Evolutionary conservation across 2,113 vertebrate species (phyloP).

Genomic region (Trochalopteron elliotii): DNA sequence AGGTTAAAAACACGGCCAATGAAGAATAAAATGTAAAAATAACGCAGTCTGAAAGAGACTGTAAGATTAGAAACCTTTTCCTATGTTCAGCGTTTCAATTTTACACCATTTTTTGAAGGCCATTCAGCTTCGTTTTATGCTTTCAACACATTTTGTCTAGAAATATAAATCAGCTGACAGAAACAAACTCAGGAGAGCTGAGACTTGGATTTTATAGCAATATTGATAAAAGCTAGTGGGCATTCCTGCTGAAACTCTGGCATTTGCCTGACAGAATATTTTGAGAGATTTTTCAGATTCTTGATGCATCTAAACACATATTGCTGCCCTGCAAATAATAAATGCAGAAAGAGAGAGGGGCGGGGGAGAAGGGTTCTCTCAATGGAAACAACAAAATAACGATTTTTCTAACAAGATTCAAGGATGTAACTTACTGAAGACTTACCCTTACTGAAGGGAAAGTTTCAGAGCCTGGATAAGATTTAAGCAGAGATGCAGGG

Average conservation of each 20-base stretch:
- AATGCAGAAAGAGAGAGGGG: background rate
- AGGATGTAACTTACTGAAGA: background rate
- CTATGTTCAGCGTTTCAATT: background rate
- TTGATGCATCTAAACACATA: background rate
- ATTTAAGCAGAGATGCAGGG: background rate
- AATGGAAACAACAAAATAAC: background rate
- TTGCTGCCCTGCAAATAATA: background rate
- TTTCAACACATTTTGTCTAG: constrained; percentile 16
- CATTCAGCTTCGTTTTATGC: background rate
- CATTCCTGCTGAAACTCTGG: background rate
- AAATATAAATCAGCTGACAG: constrained; percentile 32
- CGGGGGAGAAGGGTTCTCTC: fast-evolving
- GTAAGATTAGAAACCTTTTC: background rate
- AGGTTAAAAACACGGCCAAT: background rate
- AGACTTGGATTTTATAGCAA: constrained; percentile 8
- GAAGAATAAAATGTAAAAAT: background rate
- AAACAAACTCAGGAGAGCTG: background rate
- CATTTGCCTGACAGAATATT: background rate
- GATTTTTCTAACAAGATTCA: background rate
- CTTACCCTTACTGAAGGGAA: too few relatives aligned
- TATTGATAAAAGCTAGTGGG: constrained; percentile 13
- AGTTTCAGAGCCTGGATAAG: background rate
- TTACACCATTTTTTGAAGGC: background rate
- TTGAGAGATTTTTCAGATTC: background rate
- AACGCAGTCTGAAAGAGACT: background rate